Evolutionary conservation across 37 sponge, comb jelly and placozoan species (phyloP), one percentile per base, ranked within the genome.

Genomic region (Beroe forskalii): DNA sequence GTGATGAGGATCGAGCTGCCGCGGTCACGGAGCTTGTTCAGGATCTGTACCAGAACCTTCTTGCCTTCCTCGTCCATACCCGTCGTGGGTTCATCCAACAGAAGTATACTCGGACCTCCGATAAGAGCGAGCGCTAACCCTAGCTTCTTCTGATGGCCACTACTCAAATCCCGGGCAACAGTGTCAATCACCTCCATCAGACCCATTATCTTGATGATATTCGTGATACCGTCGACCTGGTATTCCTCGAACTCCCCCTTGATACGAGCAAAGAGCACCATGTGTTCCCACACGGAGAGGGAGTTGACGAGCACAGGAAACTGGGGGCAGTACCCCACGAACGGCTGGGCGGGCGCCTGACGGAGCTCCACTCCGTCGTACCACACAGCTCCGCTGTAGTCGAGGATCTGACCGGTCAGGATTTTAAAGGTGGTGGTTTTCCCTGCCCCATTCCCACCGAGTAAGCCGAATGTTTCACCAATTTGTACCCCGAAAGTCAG

Each of bases 311-410:
- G 75, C 12, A 39, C 75, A 20, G 75, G 75, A 39, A 72, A 72
- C 75, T 72, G 75, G 31, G 75, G 75, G 31, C 75, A 72, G 39
- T 72, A 72, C 40, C 75, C 75, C 4, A 72, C 75, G 39, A 19
- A 35, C 6, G 75, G 40, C 40, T 32, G 40, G 31, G 32, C 30
- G 40, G 35, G 75, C 12, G 23, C 19, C 4, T 72, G 39, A 20
- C 30, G 28, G 6, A 72, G 39, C 4, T 72, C 30, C 9, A 30
- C 75, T 33, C 75, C 75, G 38, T 72, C 33, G 20, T 72, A 72
- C 22, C 2, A 12, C 40, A 72, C 75, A 27, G 12, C 40, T 8
- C 75, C 75, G 31, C 75, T 39, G 40, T 72, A 30, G 40, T 38
- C 75, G 39, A 37, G 4, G 6, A 35, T 39, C 2, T 20, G 1